A percentile compares a stretch with the other conserved stretches of the same genome.
phyloP scores from a whole-genome alignment of 2,797 vertebrate genomes.

The Phoxinus dragarum region DNA sequence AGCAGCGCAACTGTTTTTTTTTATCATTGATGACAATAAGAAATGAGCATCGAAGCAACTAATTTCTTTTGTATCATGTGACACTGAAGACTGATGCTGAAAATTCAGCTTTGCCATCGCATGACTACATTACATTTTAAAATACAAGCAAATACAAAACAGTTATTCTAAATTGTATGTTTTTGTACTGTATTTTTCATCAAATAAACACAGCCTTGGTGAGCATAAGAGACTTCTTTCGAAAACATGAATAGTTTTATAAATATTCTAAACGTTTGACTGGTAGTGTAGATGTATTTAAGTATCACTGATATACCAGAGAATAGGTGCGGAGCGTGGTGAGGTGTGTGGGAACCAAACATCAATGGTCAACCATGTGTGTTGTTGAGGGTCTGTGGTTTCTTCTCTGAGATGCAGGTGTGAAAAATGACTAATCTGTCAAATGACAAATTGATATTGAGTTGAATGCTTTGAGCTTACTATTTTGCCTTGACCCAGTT shows the following conservation, averaged over 20 bases:
- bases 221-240: neutral
- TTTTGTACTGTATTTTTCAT: neutral
- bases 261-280: neutral
- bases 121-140: neutral
- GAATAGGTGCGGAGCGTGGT: neutral
- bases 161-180: neutral
- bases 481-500: conserved; percentile 56
- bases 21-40: neutral
- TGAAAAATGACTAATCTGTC: conserved; percentile 2
- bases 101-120: too few relatives aligned
- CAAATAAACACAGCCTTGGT: neutral
- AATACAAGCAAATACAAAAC: neutral
- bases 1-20: neutral
- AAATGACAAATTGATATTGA: conserved; percentile 8
- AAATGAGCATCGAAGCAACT: neutral
- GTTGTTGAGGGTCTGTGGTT: neutral
- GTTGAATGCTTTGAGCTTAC: conserved; percentile 32
- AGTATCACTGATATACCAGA: neutral
- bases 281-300: neutral
- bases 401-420: neutral
- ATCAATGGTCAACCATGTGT: neutral
- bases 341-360: neutral
- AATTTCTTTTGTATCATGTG: too few relatives aligned
- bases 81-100: too few relatives aligned
- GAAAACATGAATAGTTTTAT: neutral